Conservation (phyloP, 92 coral and sea anemone species). For the Scolanthus callimorphus region DNA sequence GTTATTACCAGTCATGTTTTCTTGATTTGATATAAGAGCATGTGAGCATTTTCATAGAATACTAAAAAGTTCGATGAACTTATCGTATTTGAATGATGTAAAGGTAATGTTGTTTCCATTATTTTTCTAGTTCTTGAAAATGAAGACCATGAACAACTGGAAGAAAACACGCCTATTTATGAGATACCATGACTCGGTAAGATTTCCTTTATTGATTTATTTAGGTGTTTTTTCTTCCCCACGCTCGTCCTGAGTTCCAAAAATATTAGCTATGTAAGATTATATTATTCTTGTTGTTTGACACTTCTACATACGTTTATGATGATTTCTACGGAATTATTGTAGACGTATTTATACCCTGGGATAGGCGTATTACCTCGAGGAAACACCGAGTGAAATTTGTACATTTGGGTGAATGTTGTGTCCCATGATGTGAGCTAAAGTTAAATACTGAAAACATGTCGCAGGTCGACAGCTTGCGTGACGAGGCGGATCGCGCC, state of each 20-base stretch:
- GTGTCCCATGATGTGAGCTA: too few relatives aligned
- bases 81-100: neutral
- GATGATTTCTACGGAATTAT: too few relatives aligned
- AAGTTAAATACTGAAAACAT: neutral
- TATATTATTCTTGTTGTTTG: too few relatives aligned
- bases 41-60: neutral
- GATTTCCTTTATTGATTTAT: conserved; percentile 2
- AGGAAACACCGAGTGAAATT: too few relatives aligned
- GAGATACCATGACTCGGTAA: conserved; percentile 91
- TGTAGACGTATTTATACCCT: too few relatives aligned
- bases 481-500: conserved; percentile 97
- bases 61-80: neutral
- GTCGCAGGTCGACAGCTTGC: conserved; percentile 74
- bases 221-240: neutral
- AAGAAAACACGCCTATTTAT: conserved; percentile 83
- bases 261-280: too few relatives aligned
- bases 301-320: too few relatives aligned
- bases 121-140: conserved; percentile 73
- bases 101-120: too few relatives aligned
- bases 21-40: neutral
- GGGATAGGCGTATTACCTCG: too few relatives aligned
- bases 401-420: too few relatives aligned
- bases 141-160: conserved; percentile 97
- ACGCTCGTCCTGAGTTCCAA: too few relatives aligned
- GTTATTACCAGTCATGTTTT: too few relatives aligned